Conservation (phyloP, 2,888 invertebrate genomes). For the Dolichomitus sp. region DNA sequence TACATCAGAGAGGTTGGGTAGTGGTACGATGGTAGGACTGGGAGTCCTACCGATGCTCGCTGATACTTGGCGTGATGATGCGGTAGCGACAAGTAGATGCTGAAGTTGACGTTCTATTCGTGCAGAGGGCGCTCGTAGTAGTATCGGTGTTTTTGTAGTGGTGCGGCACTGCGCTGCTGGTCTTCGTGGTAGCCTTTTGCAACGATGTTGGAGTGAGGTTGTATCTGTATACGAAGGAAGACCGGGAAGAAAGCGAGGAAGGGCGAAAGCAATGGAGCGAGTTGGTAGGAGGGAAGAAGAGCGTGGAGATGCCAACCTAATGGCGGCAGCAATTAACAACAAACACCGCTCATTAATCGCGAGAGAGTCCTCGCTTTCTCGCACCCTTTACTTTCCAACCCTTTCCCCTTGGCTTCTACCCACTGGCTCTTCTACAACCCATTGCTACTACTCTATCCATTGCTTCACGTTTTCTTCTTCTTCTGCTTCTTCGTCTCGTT, state of each 20-base stretch:
- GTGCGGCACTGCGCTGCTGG: too few relatives aligned
- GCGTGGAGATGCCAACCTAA: conserved; percentile 83
- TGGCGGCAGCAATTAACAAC: conserved; percentile 86
- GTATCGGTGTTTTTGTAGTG: background rate
- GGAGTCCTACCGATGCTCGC: conserved; percentile 15
- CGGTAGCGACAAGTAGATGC: conserved; percentile 14
- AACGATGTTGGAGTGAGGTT: background rate
- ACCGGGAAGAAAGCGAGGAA: conserved; percentile 46
- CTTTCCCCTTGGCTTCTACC: conserved; percentile 14
- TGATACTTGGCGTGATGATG: conserved; percentile 25
- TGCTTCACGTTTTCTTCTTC: conserved; percentile 11
- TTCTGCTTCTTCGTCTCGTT: conserved; percentile 5
- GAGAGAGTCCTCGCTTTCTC: conserved; percentile 76
- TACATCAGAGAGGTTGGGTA: conserved; percentile 1
- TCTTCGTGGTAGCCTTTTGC: background rate
- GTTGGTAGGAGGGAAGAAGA: conserved; percentile 48
- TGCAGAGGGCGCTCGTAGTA: conserved; percentile 15
- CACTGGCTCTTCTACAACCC: background rate
- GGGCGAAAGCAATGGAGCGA: conserved; percentile 66
- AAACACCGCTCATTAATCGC: conserved; percentile 86
- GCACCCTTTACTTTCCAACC: conserved; percentile 49
- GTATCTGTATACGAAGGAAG: conserved; percentile 4
- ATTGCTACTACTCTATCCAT: conserved; percentile 29
- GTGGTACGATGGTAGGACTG: conserved; percentile 3
- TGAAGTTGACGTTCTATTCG: conserved; percentile 21